These are phyloP conservation scores for Toxotes jaculatrix DNA, from an alignment of 2,113 vertebrate species.

Conservation along the genomic window DNA sequence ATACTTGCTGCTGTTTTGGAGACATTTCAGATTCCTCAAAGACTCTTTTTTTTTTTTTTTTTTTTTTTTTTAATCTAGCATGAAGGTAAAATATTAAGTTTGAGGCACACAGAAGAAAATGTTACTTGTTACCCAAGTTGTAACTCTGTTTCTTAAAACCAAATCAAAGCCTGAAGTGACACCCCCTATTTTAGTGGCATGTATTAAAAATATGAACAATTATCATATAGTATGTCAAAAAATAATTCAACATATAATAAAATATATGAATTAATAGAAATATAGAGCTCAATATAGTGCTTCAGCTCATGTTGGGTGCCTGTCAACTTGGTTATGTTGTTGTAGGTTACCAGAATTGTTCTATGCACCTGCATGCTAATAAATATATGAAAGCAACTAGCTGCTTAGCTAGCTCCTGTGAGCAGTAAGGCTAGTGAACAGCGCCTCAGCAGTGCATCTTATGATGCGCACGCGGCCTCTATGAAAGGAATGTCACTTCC, in stretches of 20 bases:
- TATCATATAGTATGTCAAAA: not conserved
- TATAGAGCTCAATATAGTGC: not conserved
- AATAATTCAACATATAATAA: not conserved
- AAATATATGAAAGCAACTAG: not conserved
- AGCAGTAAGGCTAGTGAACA: too few relatives aligned
- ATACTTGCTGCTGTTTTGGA: slow-evolving; percentile 23
- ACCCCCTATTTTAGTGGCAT: too few relatives aligned
- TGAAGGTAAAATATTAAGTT: slow-evolving; percentile 25
- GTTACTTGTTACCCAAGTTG: not conserved
- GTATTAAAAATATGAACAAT: not conserved
- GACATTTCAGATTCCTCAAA: slow-evolving; percentile 13
- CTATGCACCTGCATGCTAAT: not conserved
- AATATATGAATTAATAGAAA: not conserved
- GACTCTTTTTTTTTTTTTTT: slow-evolving; percentile 2
- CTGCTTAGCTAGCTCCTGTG: not conserved
- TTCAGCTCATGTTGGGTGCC: not conserved
- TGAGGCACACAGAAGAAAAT: not conserved
- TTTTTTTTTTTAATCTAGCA: not conserved
- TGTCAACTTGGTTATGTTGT: not conserved
- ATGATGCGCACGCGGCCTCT: too few relatives aligned
- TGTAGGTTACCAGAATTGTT: too few relatives aligned
- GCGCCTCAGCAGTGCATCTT: too few relatives aligned
- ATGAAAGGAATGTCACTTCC: not conserved
- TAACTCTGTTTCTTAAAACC: slow-evolving; percentile 3
- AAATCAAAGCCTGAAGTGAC: slow-evolving; percentile 26